phyloP scores from a whole-genome alignment of 1,140 invertebrate species.

The Muscidifurax raptorellus region DNA sequence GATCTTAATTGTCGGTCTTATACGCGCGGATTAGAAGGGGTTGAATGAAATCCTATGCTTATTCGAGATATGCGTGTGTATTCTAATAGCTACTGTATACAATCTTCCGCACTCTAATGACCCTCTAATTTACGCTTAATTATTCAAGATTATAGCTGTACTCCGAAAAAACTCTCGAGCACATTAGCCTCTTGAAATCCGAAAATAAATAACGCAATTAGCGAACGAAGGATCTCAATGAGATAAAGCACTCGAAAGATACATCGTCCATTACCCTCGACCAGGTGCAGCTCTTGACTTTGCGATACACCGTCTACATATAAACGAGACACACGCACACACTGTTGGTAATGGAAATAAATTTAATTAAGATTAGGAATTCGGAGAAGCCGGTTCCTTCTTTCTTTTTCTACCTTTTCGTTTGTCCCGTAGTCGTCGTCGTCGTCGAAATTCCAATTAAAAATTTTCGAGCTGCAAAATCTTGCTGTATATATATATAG shows the following conservation, averaged over 20 bases:
- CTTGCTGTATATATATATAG: constrained; percentile 37
- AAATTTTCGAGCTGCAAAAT: constrained; percentile 58
- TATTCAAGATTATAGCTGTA: too few relatives aligned
- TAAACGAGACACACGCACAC: constrained; percentile 56
- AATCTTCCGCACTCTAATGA: too few relatives aligned
- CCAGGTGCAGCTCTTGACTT: background rate
- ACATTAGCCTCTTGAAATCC: too few relatives aligned
- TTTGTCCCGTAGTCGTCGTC: constrained; percentile 24
- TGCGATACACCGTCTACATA: background rate
- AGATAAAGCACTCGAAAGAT: too few relatives aligned
- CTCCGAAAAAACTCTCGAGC: too few relatives aligned
- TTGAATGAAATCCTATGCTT: too few relatives aligned
- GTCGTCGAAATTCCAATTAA: constrained; percentile 65
- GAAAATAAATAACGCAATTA: background rate
- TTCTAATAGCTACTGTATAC: too few relatives aligned
- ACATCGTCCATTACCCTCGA: background rate
- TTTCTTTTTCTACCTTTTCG: constrained; percentile 40
- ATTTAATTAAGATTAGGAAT: constrained; percentile 76
- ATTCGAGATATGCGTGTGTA: too few relatives aligned
- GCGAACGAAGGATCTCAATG: too few relatives aligned
- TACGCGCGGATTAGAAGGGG: too few relatives aligned
- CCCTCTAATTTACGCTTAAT: too few relatives aligned
- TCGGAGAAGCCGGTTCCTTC: constrained; percentile 66
- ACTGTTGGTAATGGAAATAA: constrained; percentile 69
- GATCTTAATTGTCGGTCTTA: constrained; percentile 29